A percentile compares a stretch with the other conserved stretches of the same genome.
phyloP scores from a whole-genome alignment of 2,888 invertebrate species.

The Bibio marci region DNA sequence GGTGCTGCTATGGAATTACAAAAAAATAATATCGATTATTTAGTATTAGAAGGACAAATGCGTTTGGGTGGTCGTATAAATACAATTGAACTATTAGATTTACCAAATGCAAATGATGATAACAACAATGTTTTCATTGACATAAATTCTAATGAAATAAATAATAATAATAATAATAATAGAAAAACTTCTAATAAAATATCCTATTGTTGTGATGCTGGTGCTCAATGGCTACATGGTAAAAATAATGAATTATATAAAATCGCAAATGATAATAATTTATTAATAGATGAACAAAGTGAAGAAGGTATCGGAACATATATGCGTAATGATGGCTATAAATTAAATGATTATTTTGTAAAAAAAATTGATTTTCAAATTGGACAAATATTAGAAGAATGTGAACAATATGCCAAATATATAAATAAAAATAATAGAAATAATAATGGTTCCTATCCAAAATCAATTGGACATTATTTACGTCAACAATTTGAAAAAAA shows the following conservation, averaged over 20 bases:
- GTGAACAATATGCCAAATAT: slow-evolving; percentile 25
- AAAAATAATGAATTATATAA: slow-evolving; percentile 24
- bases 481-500: slow-evolving; percentile 30
- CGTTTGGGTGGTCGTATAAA: slow-evolving; percentile 8
- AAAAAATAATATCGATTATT: background rate
- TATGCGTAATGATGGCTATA: slow-evolving; percentile 30
- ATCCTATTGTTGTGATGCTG: slow-evolving; percentile 22
- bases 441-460: slow-evolving; percentile 17
- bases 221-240: slow-evolving; percentile 30
- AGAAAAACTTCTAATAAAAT: background rate
- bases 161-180: background rate
- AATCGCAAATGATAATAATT: slow-evolving; percentile 19
- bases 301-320: slow-evolving; percentile 39
- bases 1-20: slow-evolving; percentile 4
- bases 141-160: background rate
- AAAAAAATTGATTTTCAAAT: slow-evolving; percentile 33
- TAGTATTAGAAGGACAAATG: slow-evolving; percentile 7
- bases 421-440: slow-evolving; percentile 14
- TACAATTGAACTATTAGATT: slow-evolving; percentile 3
- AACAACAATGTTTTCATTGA: background rate
- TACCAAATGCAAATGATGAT: background rate
- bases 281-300: slow-evolving; percentile 20
- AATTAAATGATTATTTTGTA: slow-evolving; percentile 29
- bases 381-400: slow-evolving; percentile 31
- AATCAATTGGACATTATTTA: slow-evolving; percentile 28